Conservation (phyloP, 1,140 invertebrate genomes). For the Vollenhovia emeryi region DNA sequence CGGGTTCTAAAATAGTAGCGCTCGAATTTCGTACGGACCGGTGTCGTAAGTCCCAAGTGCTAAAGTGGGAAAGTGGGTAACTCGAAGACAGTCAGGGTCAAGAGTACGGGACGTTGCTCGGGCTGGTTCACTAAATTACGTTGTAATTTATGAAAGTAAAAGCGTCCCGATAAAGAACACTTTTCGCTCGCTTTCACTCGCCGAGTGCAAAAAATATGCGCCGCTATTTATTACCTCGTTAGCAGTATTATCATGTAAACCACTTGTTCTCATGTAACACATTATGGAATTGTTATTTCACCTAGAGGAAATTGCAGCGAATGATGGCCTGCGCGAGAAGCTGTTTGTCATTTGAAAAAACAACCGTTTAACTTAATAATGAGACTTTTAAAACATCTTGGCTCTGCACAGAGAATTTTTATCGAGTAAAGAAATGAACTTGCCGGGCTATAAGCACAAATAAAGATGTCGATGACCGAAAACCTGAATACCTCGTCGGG, state of each 20-base stretch:
- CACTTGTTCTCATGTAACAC: background rate
- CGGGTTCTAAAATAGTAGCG: constrained; percentile 33
- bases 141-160: constrained; percentile 37
- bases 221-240: background rate
- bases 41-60: constrained; percentile 42
- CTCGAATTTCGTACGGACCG: constrained; percentile 41
- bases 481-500: background rate
- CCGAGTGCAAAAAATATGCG: background rate
- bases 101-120: constrained; percentile 26
- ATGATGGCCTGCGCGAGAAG: background rate
- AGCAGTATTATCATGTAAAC: background rate
- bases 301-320: background rate
- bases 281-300: background rate
- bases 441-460: background rate
- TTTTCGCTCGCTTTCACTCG: constrained; percentile 4
- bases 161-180: background rate
- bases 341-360: background rate
- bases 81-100: constrained; percentile 51
- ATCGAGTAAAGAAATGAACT: background rate
- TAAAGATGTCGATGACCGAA: background rate
- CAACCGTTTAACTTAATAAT: background rate
- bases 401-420: background rate
- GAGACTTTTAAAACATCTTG: background rate
- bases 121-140: constrained; percentile 10
- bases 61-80: constrained; percentile 51